A percentile compares a stretch with the other conserved stretches of the same genome.
phyloP scores from a whole-genome alignment of 1,140 invertebrate genomes.

The Homarus americanus region DNA sequence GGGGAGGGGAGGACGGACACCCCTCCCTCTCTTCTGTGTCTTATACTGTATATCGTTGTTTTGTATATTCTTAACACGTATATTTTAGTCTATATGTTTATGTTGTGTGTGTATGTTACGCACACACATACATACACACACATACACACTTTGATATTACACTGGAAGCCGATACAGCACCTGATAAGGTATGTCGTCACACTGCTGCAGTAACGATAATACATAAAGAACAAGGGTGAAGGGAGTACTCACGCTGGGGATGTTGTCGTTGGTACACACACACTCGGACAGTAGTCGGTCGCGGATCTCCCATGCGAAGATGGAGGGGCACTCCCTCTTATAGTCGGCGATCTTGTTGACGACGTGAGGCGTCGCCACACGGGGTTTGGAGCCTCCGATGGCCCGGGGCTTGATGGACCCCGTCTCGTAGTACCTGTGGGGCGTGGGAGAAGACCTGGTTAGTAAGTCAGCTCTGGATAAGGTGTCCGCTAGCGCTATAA shows the following conservation, averaged over 20 bases:
- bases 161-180: too few relatives aligned
- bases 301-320: slow-evolving; percentile 99
- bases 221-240: background rate
- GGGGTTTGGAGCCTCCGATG: slow-evolving; percentile 96
- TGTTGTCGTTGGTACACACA: slow-evolving; percentile 99
- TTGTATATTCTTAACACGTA: too few relatives aligned
- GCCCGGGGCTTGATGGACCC: slow-evolving; percentile 96
- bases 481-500: background rate
- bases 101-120: too few relatives aligned
- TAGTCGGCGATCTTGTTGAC: slow-evolving; percentile 97
- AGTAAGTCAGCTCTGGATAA: background rate
- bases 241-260: slow-evolving; percentile 96
- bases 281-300: slow-evolving; percentile 96
- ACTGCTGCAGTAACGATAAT: too few relatives aligned
- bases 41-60: too few relatives aligned
- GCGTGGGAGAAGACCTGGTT: slow-evolving; percentile 6
- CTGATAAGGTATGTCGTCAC: too few relatives aligned
- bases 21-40: too few relatives aligned
- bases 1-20: too few relatives aligned
- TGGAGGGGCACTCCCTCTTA: slow-evolving; percentile 97
- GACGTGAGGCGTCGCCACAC: slow-evolving; percentile 95
- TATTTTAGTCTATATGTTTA: too few relatives aligned
- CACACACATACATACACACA: background rate
- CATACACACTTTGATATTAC: background rate
- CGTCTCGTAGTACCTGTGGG: slow-evolving; percentile 95